A percentile compares a stretch with the other conserved stretches of the same genome.
Conservation (phyloP, 92 coral and sea anemone species). For the Scolanthus callimorphus region DNA sequence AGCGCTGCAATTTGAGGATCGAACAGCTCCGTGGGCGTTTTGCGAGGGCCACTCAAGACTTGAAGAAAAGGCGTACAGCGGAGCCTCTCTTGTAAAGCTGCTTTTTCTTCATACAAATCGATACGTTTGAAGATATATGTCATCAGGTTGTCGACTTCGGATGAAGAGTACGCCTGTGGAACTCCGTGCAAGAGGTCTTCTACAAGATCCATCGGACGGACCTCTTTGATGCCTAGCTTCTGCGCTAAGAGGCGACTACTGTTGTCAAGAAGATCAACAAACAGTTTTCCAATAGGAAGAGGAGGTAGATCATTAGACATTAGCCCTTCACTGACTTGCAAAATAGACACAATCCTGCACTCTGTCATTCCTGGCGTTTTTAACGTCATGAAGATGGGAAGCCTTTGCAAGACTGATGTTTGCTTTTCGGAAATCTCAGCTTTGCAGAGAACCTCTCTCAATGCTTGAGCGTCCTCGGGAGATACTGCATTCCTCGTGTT, state of each 20-base stretch:
- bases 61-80: constrained; percentile 34
- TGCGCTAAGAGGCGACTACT: constrained; percentile 32
- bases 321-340: too few species aligned
- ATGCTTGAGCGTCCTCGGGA: too few species aligned
- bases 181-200: too few species aligned
- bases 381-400: too few species aligned
- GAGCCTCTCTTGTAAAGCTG: constrained; percentile 1
- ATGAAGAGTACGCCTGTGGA: too few species aligned
- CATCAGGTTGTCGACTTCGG: constrained; percentile 44
- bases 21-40: constrained; percentile 44
- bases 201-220: constrained; percentile 7
- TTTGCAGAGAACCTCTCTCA: too few species aligned
- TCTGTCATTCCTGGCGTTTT: too few species aligned
- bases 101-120: constrained; percentile 6
- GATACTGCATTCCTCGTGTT: too few species aligned
- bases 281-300: constrained; percentile 6
- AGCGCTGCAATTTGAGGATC: constrained; percentile 36
- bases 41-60: constrained; percentile 16
- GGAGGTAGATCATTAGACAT: constrained; percentile 41
- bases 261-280: constrained; percentile 29
- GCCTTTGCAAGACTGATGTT: too few species aligned
- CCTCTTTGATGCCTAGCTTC: constrained; percentile 2
- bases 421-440: too few species aligned
- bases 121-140: constrained; percentile 27
- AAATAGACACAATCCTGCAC: too few species aligned